Percentiles rank a stretch among this genome's conserved stretches.
phyloP scores from a whole-genome alignment of 2,797 vertebrate genomes.

The Poeciliopsis gracilis region DNA sequence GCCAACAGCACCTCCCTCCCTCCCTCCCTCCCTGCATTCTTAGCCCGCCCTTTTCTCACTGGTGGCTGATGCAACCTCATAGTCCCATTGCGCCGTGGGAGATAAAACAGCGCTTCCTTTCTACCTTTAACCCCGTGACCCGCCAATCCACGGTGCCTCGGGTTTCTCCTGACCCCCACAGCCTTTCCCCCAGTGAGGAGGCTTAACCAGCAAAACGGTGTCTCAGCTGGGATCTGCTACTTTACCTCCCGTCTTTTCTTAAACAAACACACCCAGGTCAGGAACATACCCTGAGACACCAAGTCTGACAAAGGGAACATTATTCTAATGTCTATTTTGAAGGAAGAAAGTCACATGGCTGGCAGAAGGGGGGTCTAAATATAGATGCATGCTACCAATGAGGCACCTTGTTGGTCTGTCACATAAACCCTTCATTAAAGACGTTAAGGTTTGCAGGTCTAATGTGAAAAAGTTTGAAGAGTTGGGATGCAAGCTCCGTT shows the following conservation, averaged over 20 bases:
- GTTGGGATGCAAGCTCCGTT: too few species aligned
- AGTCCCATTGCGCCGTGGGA: slow-evolving; percentile 61
- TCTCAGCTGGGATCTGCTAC: slow-evolving; percentile 44
- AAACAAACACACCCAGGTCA: slow-evolving; percentile 21
- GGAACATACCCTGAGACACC: slow-evolving; percentile 14
- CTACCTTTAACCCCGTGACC: slow-evolving; percentile 35
- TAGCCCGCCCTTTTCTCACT: slow-evolving; percentile 30
- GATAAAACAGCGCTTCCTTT: slow-evolving; percentile 32
- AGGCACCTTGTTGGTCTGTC: neutral
- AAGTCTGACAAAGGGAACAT: neutral
- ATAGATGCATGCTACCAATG: neutral
- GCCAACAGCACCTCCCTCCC: slow-evolving; percentile 15
- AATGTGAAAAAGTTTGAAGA: neutral
- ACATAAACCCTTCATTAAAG: neutral
- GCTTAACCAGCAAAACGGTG: slow-evolving; percentile 37
- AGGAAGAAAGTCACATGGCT: neutral
- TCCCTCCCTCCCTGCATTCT: slow-evolving; percentile 1
- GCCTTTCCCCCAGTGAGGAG: slow-evolving; percentile 76
- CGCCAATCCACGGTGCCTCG: slow-evolving; percentile 12
- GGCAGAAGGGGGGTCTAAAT: neutral
- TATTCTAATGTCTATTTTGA: neutral
- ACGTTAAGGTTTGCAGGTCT: neutral
- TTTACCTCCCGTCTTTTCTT: neutral
- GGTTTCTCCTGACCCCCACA: slow-evolving; percentile 60
- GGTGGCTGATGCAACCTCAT: slow-evolving; percentile 80